phyloP scores from a whole-genome alignment of 2,113 vertebrate genomes.

The Chloropsis cyanopogon region DNA sequence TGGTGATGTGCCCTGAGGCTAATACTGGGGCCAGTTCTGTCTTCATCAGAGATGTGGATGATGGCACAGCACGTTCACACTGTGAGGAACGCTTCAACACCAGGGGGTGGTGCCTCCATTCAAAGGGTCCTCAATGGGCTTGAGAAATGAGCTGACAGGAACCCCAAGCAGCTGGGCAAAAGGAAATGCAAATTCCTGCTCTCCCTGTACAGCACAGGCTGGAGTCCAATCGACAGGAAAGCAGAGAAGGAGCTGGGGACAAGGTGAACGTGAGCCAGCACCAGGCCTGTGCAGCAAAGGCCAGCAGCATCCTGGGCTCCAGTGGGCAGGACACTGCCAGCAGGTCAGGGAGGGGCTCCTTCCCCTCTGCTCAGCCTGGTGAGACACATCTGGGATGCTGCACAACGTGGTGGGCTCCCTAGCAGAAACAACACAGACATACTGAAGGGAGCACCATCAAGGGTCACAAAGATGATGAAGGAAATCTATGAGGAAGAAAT shows the following conservation, averaged over 20 bases:
- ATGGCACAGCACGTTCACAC: background rate
- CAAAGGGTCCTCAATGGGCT: background rate
- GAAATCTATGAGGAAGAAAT: background rate
- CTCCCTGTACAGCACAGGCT: background rate
- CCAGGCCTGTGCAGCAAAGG: background rate
- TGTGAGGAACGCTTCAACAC: background rate
- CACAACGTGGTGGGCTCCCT: background rate
- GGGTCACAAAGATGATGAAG: background rate
- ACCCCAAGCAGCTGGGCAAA: background rate
- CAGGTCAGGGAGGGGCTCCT: background rate
- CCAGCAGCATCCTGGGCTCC: background rate
- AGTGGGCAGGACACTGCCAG: background rate
- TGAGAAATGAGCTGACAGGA: background rate
- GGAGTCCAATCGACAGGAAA: accelerated
- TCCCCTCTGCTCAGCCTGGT: background rate
- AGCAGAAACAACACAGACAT: accelerated
- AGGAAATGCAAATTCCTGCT: background rate
- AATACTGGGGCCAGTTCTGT: background rate
- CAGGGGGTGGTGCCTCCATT: background rate
- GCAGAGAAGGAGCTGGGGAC: background rate
- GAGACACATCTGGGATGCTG: background rate
- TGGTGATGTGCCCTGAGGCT: background rate
- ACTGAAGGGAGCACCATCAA: accelerated
- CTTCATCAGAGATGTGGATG: background rate
- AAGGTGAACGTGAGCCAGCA: background rate